Evolutionary conservation across 2,113 vertebrate genomes (phyloP).

Genomic region (Amphilophus citrinellus): DNA sequence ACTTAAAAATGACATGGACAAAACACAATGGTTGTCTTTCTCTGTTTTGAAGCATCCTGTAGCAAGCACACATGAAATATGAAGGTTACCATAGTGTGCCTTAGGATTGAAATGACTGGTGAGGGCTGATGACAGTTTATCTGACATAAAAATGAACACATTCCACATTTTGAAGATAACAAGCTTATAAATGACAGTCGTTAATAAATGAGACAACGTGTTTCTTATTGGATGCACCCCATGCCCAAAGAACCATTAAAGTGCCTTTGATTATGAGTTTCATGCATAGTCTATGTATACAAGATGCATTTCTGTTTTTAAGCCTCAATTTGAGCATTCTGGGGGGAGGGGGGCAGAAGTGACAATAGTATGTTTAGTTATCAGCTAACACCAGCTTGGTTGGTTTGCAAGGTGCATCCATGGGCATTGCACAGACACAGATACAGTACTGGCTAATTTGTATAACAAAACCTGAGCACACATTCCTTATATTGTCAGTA

Average conservation of each 20-base stretch:
- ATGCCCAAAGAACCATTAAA: background rate
- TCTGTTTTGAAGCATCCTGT: conserved; percentile 11
- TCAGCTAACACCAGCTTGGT: background rate
- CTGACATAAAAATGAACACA: background rate
- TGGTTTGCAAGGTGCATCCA: background rate
- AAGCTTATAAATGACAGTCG: conserved; percentile 11
- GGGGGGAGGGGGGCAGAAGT: background rate
- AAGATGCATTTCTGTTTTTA: background rate
- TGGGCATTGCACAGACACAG: background rate
- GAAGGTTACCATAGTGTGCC: background rate
- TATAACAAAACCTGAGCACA: no score
- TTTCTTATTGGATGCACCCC: background rate
- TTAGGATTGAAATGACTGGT: conserved; percentile 19
- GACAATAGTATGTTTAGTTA: background rate
- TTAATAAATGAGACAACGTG: background rate
- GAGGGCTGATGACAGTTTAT: conserved; percentile 25
- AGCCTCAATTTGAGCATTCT: background rate
- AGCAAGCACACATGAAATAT: background rate
- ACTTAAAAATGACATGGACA: conserved; percentile 30
- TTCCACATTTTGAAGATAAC: conserved; percentile 3
- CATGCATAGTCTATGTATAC: background rate
- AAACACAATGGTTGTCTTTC: conserved; percentile 18
- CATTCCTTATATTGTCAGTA: no score
- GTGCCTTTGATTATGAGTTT: background rate
- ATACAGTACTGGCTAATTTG: background rate